These are phyloP conservation scores for Caranx ignobilis DNA, from an alignment of 2,113 vertebrate species.

Conservation along the genomic window DNA sequence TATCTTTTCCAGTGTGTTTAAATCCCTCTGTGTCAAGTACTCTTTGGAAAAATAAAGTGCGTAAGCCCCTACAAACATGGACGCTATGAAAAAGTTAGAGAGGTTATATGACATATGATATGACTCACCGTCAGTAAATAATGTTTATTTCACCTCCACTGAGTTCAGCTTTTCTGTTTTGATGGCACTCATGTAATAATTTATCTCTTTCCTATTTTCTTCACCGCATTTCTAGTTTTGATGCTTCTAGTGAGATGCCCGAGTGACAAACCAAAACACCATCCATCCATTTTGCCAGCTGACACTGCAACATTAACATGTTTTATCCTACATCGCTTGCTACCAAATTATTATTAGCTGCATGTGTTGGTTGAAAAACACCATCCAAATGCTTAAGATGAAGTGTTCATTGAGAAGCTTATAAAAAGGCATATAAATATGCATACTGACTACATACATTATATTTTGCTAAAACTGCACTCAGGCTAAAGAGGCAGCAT, in stretches of 20 bases:
- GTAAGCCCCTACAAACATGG: no score
- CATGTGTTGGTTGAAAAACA: no score
- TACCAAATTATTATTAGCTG: neutral
- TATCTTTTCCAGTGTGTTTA: conserved; percentile 85
- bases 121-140: no score
- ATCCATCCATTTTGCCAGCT: neutral
- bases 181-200: neutral
- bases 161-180: neutral
- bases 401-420: no score
- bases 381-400: no score
- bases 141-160: no score
- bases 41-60: conserved; percentile 12
- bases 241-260: neutral
- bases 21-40: conserved; percentile 65
- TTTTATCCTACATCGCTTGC: neutral
- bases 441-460: no score
- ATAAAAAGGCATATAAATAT: no score
- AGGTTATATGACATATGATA: no score
- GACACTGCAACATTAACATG: neutral
- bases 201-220: neutral
- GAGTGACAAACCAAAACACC: neutral
- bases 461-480: no score
- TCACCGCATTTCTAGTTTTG: neutral
- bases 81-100: no score
- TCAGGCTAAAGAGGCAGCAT: no score